phyloP scores from a whole-genome alignment of 2,113 vertebrate species.

The Mionectes macconnelli region DNA sequence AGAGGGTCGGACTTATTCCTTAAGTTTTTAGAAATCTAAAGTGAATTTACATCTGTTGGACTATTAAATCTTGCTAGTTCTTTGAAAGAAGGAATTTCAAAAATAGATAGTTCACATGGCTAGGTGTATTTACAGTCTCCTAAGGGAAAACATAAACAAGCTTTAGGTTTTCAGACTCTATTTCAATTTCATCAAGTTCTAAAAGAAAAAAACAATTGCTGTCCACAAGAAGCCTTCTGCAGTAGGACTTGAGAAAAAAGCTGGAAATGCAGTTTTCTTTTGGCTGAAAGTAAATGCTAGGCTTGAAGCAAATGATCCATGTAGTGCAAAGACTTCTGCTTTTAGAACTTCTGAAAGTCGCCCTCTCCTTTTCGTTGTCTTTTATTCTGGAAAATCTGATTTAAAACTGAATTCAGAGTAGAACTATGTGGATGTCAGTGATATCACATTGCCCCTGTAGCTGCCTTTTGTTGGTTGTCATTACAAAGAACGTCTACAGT shows the following conservation, averaged over 20 bases:
- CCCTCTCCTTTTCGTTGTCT: background rate
- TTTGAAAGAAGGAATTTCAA: background rate
- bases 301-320: background rate
- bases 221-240: background rate
- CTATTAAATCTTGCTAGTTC: background rate
- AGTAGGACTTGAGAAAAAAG: background rate
- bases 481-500: background rate
- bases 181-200: background rate
- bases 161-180: background rate
- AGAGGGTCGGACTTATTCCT: background rate
- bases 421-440: background rate
- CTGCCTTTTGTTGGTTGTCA: background rate
- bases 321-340: background rate
- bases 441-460: background rate
- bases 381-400: background rate
- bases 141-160: background rate
- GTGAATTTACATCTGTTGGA: background rate
- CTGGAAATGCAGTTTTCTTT: background rate
- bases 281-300: background rate
- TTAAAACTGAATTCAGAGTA: background rate
- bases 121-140: background rate
- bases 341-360: background rate
- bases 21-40: background rate
- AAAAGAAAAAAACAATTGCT: background rate
- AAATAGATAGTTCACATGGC: background rate